Base-by-base conservation (phyloP, 2,888 invertebrate genomes). In the Steinernema carpocapsae region DNA sequence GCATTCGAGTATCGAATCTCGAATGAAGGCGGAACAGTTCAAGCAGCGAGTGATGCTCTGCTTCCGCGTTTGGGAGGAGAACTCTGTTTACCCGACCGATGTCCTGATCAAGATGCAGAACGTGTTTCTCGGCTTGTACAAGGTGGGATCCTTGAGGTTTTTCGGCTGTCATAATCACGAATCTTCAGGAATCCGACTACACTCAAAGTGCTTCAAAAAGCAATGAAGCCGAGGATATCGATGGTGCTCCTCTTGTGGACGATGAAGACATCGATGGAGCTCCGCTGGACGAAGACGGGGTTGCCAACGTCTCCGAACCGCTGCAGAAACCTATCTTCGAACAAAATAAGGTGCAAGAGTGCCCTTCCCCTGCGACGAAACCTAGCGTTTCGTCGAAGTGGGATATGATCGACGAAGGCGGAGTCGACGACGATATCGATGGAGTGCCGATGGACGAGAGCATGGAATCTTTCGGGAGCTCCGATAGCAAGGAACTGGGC, bases 1-100 rank as follows among this genome's bases (percentile, higher is more conserved):
- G 81, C 92, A 92, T 87, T 91, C 91, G 80, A 91, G 90, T 48
- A 92, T 94, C 82, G 93, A 94, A 82, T 93, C 93, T 79, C 90
- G 94, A 73, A 89, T 96, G 73, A 94, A 94, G 90, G 95, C 95
- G n/a, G 97, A 99, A 89, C 95, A 95, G 45, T 95, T 96, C 89
- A 94, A 95, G 87, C 89, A 89, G 87, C 88, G 96, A 64, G 93
- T 97, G 43, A 92, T 94, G 88, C 92, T 93, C 85, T 93, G 94
- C 83, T 86, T 84, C 72, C 92, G 94, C 86, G 94, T 96, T 0
- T 97, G 99, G 97, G 96, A 97, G 88, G 97, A 99, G 88, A 95
- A 95, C 92, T 92, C 94, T 19, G 92, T 99, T 77, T 99, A 97
- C 90, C 94, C 97, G 0, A 93, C 93, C 75, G 95, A 97, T 80